phyloP scores from a whole-genome alignment of 23 tunicate genomes.

The Oikopleura albicans region DNA sequence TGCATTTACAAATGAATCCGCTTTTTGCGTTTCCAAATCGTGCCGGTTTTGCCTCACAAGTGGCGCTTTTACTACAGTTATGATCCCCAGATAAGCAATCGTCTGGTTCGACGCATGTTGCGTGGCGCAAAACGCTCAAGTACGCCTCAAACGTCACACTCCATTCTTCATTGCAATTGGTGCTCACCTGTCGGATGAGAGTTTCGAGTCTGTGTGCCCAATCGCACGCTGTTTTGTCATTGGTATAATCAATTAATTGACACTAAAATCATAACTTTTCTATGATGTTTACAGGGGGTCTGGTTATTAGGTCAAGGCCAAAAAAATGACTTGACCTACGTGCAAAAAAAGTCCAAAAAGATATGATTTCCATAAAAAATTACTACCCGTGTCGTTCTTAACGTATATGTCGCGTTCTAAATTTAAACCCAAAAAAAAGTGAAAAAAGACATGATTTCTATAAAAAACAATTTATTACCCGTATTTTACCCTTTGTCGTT shows the following conservation, averaged over 20 bases:
- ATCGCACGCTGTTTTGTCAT: not conserved
- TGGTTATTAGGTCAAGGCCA: too few relatives aligned
- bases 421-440: too few relatives aligned
- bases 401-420: too few relatives aligned
- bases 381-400: too few relatives aligned
- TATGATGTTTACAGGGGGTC: too few relatives aligned
- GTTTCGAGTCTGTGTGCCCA: conserved; percentile 15
- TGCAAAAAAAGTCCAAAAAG: too few relatives aligned
- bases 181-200: not conserved
- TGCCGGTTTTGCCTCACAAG: not conserved
- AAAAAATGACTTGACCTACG: too few relatives aligned
- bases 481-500: too few relatives aligned
- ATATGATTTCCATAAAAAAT: too few relatives aligned
- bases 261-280: too few relatives aligned
- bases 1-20: conserved; percentile 1
- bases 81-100: not conserved
- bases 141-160: not conserved
- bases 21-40: not conserved
- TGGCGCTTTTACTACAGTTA: not conserved
- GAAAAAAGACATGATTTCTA: too few relatives aligned
- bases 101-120: conserved; percentile 14
- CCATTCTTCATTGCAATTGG: not conserved
- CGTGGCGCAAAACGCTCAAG: not conserved
- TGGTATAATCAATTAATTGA: not conserved
- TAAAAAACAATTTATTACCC: too few relatives aligned